Base-by-base conservation (phyloP, 2,888 invertebrate species). In the Thera britannica region DNA sequence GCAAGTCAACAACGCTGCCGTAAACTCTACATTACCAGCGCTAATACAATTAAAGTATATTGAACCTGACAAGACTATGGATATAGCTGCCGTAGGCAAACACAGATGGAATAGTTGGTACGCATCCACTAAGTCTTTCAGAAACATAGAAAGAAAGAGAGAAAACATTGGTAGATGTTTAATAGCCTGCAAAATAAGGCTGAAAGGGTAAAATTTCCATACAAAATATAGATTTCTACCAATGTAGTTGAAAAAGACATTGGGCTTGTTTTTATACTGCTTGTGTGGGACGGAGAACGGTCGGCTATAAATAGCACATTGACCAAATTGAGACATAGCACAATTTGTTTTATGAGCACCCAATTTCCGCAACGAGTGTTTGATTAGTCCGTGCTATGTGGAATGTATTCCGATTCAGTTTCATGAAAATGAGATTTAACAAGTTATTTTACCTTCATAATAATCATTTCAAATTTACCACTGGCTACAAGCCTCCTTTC, bases 301-400 rank as follows among this genome's bases (percentile, higher is more conserved):
- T 38, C 41, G 49, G 66, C 76, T 82, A 81, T 79, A 80, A 82
- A 84, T 83, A 83, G 79, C 69, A 62, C 46, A 63, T 65, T 72
- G 77, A 70, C 76, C 75, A 74, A 84, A 85, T 85, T 82, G 79
- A 84, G 84, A 77, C 84, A 82, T 84, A 65, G 74, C 71, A 77
- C 81, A 84, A 84, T 82, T 82, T 74, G 76, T 72, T 81, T 83
- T 78, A 84, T 75, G 74, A 73, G 73, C 74, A 65, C 71, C 74
- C 73, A 75, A 75, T 70, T 71, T 58, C 58, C 54, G 46, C 34
- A 48, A 65, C 72, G 72, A 75, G 71, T 59, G 67, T 68, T 73
- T 72, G 74, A 79, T 82, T 76, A 74, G 72, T 73, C 62, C 68
- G 11, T 61, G 23, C 51, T 56, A 66, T 7, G 11, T 55, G 55